Percentiles rank a stretch among this genome's conserved stretches.
phyloP scores from a whole-genome alignment of 2,888 invertebrate species.

The Eilema caniola region DNA sequence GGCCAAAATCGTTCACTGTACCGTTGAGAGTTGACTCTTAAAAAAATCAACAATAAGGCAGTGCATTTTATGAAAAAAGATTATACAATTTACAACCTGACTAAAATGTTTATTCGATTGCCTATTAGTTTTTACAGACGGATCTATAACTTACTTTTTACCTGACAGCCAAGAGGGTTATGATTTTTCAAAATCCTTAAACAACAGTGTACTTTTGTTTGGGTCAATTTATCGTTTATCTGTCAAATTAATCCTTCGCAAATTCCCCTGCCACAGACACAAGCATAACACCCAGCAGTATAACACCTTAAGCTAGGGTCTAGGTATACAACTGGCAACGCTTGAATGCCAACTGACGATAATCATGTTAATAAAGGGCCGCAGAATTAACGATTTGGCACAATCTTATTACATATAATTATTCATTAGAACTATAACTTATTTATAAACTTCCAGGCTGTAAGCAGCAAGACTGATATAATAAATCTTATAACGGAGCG shows the following conservation, averaged over 20 bases:
- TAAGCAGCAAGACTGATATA: conserved; percentile 53
- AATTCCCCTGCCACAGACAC: not conserved
- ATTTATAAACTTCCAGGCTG: conserved; percentile 17
- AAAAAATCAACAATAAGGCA: no score
- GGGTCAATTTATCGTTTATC: not conserved
- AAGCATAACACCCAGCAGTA: no score
- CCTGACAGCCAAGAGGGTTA: no score
- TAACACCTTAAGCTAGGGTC: not conserved
- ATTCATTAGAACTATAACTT: conserved; percentile 30
- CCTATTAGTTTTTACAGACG: not conserved
- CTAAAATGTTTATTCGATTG: not conserved
- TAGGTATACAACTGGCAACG: not conserved
- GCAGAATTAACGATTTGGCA: conserved; percentile 28
- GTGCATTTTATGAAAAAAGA: not conserved
- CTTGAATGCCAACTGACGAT: not conserved
- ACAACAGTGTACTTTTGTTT: not conserved
- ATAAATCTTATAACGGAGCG: conserved; percentile 41
- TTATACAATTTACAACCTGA: not conserved
- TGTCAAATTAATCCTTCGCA: not conserved
- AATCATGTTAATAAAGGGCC: conserved; percentile 10
- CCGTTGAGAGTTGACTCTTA: no score
- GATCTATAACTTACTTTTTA: not conserved
- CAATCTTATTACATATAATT: conserved; percentile 25
- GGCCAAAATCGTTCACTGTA: no score
- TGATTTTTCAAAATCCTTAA: not conserved